These are phyloP conservation scores for Bellardia bayeri DNA, from an alignment of 2,888 invertebrate genomes.

Conservation along the genomic window DNA sequence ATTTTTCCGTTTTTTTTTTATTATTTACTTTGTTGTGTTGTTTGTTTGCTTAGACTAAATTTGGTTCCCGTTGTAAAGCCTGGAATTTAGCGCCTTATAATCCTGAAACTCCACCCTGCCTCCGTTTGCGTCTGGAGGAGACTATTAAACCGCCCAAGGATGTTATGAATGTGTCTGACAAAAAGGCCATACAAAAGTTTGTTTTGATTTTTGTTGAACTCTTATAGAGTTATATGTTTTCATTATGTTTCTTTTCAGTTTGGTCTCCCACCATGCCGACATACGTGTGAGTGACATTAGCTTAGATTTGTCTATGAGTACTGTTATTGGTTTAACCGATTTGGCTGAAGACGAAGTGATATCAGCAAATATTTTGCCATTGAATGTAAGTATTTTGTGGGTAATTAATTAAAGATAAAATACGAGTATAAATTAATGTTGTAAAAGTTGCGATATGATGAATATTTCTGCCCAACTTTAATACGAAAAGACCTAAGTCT, in stretches of 20 bases:
- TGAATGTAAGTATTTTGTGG: conserved; percentile 87
- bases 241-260: conserved; percentile 76
- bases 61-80: conserved; percentile 91
- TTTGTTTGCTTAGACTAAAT: conserved; percentile 88
- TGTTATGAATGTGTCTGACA: conserved; percentile 78
- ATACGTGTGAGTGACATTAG: conserved; percentile 88
- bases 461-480: too few relatives aligned
- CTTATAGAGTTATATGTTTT: background rate
- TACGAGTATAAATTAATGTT: too few relatives aligned
- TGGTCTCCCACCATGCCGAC: conserved; percentile 85
- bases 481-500: too few relatives aligned
- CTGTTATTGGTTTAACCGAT: conserved; percentile 91
- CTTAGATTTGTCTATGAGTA: conserved; percentile 91
- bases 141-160: conserved; percentile 84
- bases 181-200: conserved; percentile 82
- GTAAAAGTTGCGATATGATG: too few relatives aligned
- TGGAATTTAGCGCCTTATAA: conserved; percentile 89
- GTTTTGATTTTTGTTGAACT: conserved; percentile 3
- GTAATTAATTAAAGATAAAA: too few relatives aligned
- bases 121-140: conserved; percentile 88
- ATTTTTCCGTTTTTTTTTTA: conserved; percentile 25
- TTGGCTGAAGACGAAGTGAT: conserved; percentile 95
- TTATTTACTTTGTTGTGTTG: conserved; percentile 5
- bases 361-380: conserved; percentile 89
- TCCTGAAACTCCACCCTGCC: conserved; percentile 85